Conservation (phyloP, 1,140 invertebrate species). For the Monochamus saltuarius region DNA sequence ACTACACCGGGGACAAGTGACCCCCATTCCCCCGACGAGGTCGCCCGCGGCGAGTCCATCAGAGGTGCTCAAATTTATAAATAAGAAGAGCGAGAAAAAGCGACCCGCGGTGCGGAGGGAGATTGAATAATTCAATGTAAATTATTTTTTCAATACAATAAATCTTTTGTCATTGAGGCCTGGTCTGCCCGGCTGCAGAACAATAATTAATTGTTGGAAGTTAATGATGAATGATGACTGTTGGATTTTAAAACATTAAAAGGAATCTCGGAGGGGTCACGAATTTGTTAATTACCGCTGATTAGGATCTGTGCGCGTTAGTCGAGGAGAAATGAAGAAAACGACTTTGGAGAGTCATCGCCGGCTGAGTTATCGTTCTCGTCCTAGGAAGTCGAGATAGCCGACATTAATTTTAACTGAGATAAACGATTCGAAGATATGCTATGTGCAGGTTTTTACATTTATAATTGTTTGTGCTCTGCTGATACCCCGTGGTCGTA, state of each 20-base stretch:
- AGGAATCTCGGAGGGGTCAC: conserved; percentile 42
- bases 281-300: conserved; percentile 49
- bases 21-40: too few relatives aligned
- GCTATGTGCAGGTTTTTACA: too few relatives aligned
- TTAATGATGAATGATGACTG: conserved; percentile 51
- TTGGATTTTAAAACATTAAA: conserved; percentile 44
- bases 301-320: conserved; percentile 29
- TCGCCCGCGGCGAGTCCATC: conserved; percentile 12
- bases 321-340: neutral
- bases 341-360: conserved; percentile 4
- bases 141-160: conserved; percentile 48
- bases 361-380: too few relatives aligned
- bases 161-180: conserved; percentile 47
- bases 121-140: conserved; percentile 49
- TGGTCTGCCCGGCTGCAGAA: conserved; percentile 32
- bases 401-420: too few relatives aligned
- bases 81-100: conserved; percentile 31
- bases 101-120: conserved; percentile 33
- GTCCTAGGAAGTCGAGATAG: too few relatives aligned
- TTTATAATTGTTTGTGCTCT: too few relatives aligned
- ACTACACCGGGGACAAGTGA: too few relatives aligned
- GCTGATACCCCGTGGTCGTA: too few relatives aligned
- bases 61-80: conserved; percentile 36
- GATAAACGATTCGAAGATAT: too few relatives aligned
- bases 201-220: conserved; percentile 50